Conservation (phyloP, 2,888 invertebrate species). For the Melikaiella ostensackeni region DNA sequence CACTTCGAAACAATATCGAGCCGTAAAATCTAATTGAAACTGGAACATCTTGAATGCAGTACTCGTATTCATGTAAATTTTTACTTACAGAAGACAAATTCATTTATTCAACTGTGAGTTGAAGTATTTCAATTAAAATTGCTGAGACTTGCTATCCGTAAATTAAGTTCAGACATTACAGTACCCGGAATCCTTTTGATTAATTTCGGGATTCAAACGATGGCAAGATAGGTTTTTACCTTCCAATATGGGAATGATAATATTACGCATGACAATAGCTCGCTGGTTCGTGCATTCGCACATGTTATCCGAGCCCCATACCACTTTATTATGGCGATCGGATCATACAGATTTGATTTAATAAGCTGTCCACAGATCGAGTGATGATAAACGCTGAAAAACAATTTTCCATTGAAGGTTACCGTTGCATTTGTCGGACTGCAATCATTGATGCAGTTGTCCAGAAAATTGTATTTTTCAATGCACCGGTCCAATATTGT, state of each 20-base stretch:
- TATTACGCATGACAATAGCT: conserved; percentile 56
- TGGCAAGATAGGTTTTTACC: not conserved
- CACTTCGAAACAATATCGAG: too few species aligned
- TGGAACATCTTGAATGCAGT: too few species aligned
- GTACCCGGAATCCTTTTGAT: not conserved
- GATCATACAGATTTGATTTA: conserved; percentile 71
- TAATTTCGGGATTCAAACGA: not conserved
- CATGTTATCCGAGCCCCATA: conserved; percentile 60
- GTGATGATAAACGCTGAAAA: conserved; percentile 68
- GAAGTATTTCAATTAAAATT: too few species aligned
- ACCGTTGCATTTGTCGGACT: conserved; percentile 59
- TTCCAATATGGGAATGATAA: not conserved
- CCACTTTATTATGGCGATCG: conserved; percentile 69
- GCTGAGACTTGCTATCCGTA: too few species aligned
- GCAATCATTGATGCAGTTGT: not conserved
- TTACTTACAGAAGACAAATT: too few species aligned
- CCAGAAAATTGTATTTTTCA: not conserved
- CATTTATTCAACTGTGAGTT: too few species aligned
- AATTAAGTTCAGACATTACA: not conserved
- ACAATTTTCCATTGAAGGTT: conserved; percentile 65
- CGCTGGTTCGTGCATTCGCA: conserved; percentile 60
- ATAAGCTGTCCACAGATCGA: conserved; percentile 66
- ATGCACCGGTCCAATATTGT: not conserved
- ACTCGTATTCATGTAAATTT: too few species aligned
- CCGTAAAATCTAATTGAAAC: too few species aligned